These are phyloP conservation scores for Frankliniella intonsa DNA, from an alignment of 2,888 invertebrate genomes.

Conservation along the genomic window DNA sequence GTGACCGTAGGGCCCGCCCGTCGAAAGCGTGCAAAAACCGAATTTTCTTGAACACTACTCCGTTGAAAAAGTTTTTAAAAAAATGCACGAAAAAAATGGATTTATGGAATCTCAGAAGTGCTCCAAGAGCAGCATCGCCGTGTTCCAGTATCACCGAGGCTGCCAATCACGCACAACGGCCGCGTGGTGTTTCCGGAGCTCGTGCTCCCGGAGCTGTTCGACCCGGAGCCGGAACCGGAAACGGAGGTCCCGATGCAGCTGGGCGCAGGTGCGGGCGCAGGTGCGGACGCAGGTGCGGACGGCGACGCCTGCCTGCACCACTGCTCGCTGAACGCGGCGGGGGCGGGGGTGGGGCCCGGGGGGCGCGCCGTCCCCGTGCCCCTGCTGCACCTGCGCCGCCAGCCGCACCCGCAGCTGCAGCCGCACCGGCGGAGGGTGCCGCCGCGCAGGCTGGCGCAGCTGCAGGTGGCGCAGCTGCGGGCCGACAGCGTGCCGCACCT, in stretches of 20 bases:
- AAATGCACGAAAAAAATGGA: too few species aligned
- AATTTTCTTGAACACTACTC: too few species aligned
- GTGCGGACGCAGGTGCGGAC: background rate
- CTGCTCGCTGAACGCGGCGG: background rate
- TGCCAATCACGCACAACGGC: background rate
- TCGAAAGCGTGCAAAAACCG: too few species aligned
- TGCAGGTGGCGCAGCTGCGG: background rate
- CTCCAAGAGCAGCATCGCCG: too few species aligned
- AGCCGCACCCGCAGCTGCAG: background rate
- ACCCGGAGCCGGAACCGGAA: background rate
- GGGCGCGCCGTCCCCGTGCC: background rate
- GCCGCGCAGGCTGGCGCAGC: background rate
- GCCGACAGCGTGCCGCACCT: background rate
- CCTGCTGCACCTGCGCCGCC: background rate
- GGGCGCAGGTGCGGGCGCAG: too few species aligned
- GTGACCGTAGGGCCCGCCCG: too few species aligned
- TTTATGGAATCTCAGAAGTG: too few species aligned
- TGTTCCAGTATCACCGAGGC: background rate
- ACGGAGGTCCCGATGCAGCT: too few species aligned
- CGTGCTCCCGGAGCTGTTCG: background rate
- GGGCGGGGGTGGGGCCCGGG: background rate
- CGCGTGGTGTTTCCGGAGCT: conserved; percentile 6
- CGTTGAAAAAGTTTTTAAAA: too few species aligned
- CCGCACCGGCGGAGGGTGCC: background rate
- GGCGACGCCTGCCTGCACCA: background rate